These are phyloP conservation scores for Mus spretus DNA, from an alignment of 2,797 vertebrate species.

Conservation along the genomic window DNA sequence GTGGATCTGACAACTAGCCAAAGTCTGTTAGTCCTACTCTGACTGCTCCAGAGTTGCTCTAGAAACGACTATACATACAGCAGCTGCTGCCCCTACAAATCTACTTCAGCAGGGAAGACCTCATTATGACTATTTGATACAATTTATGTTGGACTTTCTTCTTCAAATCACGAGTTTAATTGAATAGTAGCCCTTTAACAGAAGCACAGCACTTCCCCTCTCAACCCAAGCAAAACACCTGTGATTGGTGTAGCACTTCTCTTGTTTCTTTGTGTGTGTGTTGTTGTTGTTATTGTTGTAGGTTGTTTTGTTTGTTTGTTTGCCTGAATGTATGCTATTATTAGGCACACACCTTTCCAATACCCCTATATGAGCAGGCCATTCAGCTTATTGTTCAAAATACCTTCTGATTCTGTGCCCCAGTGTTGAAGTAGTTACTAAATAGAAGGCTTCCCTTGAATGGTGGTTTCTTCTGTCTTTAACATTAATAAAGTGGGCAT, in stretches of 20 bases:
- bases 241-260: not conserved
- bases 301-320: too few relatives aligned
- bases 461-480: not conserved
- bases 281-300: too few relatives aligned
- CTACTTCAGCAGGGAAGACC: not conserved
- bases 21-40: not conserved
- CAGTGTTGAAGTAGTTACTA: not conserved
- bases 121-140: not conserved
- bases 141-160: not conserved
- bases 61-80: not conserved
- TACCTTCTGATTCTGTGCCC: not conserved
- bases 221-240: not conserved
- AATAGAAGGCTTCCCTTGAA: not conserved
- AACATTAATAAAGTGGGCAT: not conserved
- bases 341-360: not conserved
- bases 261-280: too few relatives aligned
- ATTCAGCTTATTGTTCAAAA: not conserved
- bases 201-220: not conserved
- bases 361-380: not conserved
- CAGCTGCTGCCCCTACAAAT: not conserved
- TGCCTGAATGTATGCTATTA: not conserved
- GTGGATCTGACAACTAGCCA: not conserved
- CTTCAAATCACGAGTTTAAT: not conserved
- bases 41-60: not conserved
- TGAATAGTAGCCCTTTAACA: not conserved